Evolutionary conservation across 2,888 invertebrate species (phyloP).

Genomic region (Ophion obscuratus): DNA sequence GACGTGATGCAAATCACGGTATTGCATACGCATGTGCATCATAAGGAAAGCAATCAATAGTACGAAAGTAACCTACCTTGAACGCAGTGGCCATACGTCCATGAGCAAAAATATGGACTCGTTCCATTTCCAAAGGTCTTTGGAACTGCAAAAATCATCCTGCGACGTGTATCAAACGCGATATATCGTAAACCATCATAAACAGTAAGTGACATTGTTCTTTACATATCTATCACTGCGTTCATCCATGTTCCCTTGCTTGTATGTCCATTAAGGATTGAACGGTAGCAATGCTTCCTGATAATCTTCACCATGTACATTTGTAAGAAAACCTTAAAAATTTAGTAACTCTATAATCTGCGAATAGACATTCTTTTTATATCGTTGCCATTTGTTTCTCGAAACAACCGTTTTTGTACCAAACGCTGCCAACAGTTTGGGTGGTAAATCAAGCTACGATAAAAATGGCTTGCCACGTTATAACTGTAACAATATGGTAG

Average conservation of each 20-base stretch:
- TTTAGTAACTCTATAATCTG: too few relatives aligned
- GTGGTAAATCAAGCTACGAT: too few relatives aligned
- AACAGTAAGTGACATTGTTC: neutral
- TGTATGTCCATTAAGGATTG: too few relatives aligned
- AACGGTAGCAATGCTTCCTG: too few relatives aligned
- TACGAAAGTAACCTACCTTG: slow-evolving; percentile 22
- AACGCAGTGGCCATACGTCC: slow-evolving; percentile 52
- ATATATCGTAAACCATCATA: neutral
- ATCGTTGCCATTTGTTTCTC: too few relatives aligned
- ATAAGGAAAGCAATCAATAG: slow-evolving; percentile 15
- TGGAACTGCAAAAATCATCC: slow-evolving; percentile 29
- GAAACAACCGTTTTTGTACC: too few relatives aligned
- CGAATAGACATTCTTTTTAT: too few relatives aligned
- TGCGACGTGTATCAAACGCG: neutral
- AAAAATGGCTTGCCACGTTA: too few relatives aligned
- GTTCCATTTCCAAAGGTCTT: slow-evolving; percentile 53
- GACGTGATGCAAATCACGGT: slow-evolving; percentile 13
- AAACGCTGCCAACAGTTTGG: neutral
- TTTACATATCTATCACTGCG: neutral
- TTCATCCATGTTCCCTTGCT: too few relatives aligned
- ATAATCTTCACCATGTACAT: too few relatives aligned
- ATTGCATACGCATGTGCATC: slow-evolving; percentile 12
- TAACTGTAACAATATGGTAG: too few relatives aligned
- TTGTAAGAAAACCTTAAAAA: too few relatives aligned
- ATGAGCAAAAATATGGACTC: slow-evolving; percentile 37